Evolutionary conservation across 2,888 invertebrate genomes (phyloP).

Genomic region (Xestia ashworthii): DNA sequence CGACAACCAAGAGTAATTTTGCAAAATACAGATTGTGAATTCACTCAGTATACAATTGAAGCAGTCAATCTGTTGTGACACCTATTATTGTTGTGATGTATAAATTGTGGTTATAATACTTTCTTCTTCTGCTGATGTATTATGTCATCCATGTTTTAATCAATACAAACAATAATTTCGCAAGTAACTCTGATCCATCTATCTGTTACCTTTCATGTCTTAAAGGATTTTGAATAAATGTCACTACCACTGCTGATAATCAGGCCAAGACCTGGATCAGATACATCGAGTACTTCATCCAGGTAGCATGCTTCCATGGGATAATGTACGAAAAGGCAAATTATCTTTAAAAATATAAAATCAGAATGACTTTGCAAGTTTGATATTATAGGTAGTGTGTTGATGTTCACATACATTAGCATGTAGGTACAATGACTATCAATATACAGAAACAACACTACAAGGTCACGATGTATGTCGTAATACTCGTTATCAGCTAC

Average conservation of each 20-base stretch:
- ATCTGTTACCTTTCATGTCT: background rate
- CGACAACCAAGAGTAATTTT: too few species aligned
- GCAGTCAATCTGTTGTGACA: too few species aligned
- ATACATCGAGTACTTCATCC: background rate
- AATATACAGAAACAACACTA: conserved; percentile 18
- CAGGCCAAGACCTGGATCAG: background rate
- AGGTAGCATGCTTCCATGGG: background rate
- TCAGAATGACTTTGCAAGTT: conserved; percentile 48
- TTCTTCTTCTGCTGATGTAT: background rate
- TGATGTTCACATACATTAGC: conserved; percentile 28
- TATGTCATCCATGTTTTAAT: background rate
- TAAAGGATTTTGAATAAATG: background rate
- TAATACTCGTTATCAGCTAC: conserved; percentile 22
- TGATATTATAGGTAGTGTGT: conserved; percentile 2
- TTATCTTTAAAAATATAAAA: background rate
- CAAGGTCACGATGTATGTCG: conserved; percentile 44
- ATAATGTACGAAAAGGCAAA: background rate
- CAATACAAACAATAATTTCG: background rate
- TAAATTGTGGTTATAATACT: background rate
- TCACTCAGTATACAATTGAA: too few species aligned
- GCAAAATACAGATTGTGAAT: too few species aligned
- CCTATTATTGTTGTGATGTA: too few species aligned
- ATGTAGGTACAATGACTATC: conserved; percentile 45
- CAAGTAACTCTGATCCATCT: background rate
- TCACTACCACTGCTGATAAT: background rate